phyloP scores from a whole-genome alignment of 2,797 vertebrate species.

The Cephalopachus bancanus region DNA sequence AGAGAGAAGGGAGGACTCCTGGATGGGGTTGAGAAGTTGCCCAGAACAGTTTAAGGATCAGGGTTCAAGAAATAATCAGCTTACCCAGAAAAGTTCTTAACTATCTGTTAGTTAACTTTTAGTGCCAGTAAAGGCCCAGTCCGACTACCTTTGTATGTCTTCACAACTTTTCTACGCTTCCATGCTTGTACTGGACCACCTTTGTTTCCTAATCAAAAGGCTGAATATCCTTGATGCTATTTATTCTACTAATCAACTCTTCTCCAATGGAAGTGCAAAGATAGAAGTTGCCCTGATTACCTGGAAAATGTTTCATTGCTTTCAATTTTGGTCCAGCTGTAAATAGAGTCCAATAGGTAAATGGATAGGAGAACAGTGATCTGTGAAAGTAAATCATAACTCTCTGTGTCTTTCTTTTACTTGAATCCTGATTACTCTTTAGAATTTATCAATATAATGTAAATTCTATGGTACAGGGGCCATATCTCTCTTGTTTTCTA shows the following conservation, averaged over 20 bases:
- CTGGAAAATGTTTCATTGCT: not conserved
- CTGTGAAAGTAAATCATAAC: not conserved
- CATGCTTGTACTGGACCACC: not conserved
- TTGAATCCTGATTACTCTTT: not conserved
- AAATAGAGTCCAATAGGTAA: not conserved
- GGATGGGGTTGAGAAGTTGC: not conserved
- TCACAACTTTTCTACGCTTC: not conserved
- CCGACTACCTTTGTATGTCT: not conserved
- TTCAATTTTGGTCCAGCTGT: not conserved
- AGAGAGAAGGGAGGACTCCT: not conserved
- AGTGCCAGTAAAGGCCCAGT: not conserved
- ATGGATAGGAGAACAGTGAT: not conserved
- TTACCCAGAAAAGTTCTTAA: not conserved
- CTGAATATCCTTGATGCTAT: not conserved
- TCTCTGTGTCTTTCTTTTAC: not conserved
- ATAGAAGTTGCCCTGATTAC: not conserved
- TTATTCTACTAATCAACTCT: slow-evolving; percentile 8
- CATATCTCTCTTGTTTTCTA: not conserved
- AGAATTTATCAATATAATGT: not conserved
- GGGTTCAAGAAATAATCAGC: not conserved
- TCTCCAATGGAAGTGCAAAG: not conserved
- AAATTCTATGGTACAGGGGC: slow-evolving; percentile 11
- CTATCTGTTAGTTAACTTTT: not conserved
- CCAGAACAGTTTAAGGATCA: not conserved
- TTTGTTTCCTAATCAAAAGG: not conserved